Conservation (phyloP, 2,888 invertebrate species). For the Busseola fusca region DNA sequence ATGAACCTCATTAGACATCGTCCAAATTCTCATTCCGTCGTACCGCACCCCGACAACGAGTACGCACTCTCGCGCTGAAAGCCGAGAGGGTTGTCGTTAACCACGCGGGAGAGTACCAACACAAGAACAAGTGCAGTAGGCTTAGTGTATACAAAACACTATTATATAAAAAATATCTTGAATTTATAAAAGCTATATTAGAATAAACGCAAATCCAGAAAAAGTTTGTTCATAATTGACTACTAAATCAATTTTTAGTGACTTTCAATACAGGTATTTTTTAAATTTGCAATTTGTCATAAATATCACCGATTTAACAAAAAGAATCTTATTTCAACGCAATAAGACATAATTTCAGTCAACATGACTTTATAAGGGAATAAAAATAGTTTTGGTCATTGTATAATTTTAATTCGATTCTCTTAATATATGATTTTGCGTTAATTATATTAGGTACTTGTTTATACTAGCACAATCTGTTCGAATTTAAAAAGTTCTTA, state of each 20-base stretch:
- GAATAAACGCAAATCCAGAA: not conserved
- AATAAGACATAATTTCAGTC: not conserved
- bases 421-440: not conserved
- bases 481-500: not conserved
- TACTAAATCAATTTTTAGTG: not conserved
- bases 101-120: not conserved
- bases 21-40: slow-evolving; percentile 13
- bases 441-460: not conserved
- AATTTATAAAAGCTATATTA: not conserved
- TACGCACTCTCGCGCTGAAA: slow-evolving; percentile 34
- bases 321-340: not conserved
- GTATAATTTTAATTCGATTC: not conserved
- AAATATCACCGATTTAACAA: not conserved
- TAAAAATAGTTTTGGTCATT: not conserved
- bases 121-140: slow-evolving; percentile 3
- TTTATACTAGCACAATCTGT: too few relatives aligned
- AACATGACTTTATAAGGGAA: not conserved
- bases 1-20: slow-evolving; percentile 22
- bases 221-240: not conserved
- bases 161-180: not conserved
- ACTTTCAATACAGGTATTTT: not conserved
- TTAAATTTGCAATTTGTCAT: not conserved
- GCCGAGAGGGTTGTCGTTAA: slow-evolving; percentile 38
- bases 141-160: not conserved
- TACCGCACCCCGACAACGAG: slow-evolving; percentile 15